phyloP scores from a whole-genome alignment of 2,113 vertebrate species.

The Podarcis raffonei region DNA sequence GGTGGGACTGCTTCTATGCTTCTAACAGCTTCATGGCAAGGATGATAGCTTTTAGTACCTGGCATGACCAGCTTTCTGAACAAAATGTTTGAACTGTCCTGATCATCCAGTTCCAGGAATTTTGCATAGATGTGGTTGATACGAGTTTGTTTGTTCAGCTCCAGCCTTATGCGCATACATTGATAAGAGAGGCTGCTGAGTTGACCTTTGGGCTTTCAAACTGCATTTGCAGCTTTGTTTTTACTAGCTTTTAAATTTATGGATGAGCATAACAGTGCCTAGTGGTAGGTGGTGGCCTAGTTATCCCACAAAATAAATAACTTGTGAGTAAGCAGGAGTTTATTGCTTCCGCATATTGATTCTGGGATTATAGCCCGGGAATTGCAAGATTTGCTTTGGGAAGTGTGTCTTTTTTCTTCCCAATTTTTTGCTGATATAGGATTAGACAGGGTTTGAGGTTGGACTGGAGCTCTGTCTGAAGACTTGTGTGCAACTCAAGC shows the following conservation, averaged over 20 bases:
- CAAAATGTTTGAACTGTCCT: constrained; percentile 49
- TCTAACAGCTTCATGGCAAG: neutral
- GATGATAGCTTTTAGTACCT: fast-evolving
- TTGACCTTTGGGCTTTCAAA: constrained; percentile 11
- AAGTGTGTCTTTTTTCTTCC: neutral
- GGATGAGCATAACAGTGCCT: neutral
- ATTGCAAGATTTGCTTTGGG: neutral
- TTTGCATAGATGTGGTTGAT: constrained; percentile 4
- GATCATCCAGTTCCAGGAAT: constrained; percentile 52
- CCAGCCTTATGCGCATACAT: neutral
- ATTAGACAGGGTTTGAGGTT: neutral
- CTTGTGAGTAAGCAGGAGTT: neutral
- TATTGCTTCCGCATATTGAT: neutral
- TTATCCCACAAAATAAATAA: neutral
- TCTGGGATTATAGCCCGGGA: neutral
- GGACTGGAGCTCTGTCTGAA: neutral
- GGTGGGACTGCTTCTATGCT: neutral
- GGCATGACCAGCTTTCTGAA: constrained; percentile 25
- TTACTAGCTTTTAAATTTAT: neutral
- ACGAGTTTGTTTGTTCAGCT: constrained; percentile 32
- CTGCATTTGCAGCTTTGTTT: neutral
- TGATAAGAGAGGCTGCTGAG: neutral
- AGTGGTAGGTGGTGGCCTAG: neutral
- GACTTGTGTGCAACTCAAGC: neutral
- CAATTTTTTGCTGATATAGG: neutral